These are phyloP conservation scores for Shargacucullia verbasci DNA, from an alignment of 2,888 invertebrate genomes.

Conservation along the genomic window DNA sequence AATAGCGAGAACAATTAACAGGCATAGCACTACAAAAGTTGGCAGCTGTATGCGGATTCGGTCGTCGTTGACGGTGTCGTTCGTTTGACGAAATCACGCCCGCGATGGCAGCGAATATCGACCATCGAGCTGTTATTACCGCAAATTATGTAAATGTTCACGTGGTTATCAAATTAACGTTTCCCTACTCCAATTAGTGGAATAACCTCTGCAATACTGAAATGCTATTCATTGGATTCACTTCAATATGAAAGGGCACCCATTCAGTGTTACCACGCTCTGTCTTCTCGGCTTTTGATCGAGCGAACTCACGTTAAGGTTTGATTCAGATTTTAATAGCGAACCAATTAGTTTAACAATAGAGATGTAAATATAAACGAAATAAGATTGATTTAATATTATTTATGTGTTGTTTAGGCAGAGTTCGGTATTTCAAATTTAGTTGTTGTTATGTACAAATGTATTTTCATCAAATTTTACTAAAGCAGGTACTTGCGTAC, in stretches of 20 bases:
- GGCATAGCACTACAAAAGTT: slow-evolving; percentile 35
- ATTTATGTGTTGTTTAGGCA: neutral
- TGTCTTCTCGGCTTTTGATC: slow-evolving; percentile 45
- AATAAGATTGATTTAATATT: slow-evolving; percentile 3
- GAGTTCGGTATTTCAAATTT: too few species aligned
- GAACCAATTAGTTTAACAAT: slow-evolving; percentile 40
- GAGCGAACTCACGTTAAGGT: slow-evolving; percentile 22
- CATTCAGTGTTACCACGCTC: slow-evolving; percentile 63
- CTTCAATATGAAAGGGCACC: slow-evolving; percentile 47
- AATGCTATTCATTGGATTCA: slow-evolving; percentile 47
- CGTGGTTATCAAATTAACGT: slow-evolving; percentile 71
- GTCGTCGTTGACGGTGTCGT: slow-evolving; percentile 32
- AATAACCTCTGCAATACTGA: slow-evolving; percentile 61
- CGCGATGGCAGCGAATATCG: slow-evolving; percentile 41
- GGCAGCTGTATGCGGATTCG: slow-evolving; percentile 44
- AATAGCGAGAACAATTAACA: slow-evolving; percentile 14
- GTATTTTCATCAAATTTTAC: too few species aligned
- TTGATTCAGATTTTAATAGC: slow-evolving; percentile 25
- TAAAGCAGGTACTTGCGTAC: too few species aligned
- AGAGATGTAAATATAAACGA: slow-evolving; percentile 17
- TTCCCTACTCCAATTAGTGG: slow-evolving; percentile 70
- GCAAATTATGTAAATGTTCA: slow-evolving; percentile 63
- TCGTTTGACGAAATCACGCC: slow-evolving; percentile 50
- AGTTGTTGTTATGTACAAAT: too few species aligned
- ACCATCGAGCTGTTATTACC: slow-evolving; percentile 47